Conservation (phyloP, 2,113 vertebrate genomes). For the Dolichallabes microphthalmus region DNA sequence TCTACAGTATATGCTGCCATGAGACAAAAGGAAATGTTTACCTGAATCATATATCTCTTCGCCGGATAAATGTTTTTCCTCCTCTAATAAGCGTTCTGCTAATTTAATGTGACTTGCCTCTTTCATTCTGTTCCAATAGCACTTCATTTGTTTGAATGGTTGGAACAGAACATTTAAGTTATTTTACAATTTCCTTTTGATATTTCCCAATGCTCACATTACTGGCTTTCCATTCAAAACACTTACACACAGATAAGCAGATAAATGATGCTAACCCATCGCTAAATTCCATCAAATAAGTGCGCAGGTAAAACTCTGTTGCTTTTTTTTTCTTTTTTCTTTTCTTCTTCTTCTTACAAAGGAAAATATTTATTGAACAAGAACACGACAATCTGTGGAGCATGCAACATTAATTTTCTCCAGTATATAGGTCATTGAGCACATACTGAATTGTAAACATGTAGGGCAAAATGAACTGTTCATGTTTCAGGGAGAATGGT, state of each 20-base stretch:
- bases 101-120: conserved; percentile 30
- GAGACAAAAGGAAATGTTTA: conserved; percentile 34
- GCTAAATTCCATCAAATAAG: conserved; percentile 14
- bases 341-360: not conserved
- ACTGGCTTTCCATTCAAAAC: conserved; percentile 43
- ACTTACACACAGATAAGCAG: conserved; percentile 37
- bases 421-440: not conserved
- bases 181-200: conserved; percentile 48
- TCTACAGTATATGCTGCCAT: not conserved
- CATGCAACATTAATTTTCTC: conserved; percentile 11
- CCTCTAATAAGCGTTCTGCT: conserved; percentile 32
- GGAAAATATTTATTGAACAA: conserved; percentile 30
- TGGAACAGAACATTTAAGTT: conserved; percentile 35
- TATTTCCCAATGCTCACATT: conserved; percentile 50
- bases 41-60: conserved; percentile 1
- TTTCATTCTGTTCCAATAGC: conserved; percentile 45
- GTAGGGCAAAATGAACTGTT: conserved; percentile 2
- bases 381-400: conserved; percentile 1
- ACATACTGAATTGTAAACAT: conserved; percentile 38
- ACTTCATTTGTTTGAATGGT: conserved; percentile 51
- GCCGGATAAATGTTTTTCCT: not conserved
- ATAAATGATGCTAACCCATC: conserved; percentile 42
- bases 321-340: not conserved
- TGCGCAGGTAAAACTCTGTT: not conserved
- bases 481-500: conserved; percentile 34